Evolutionary conservation across 2,888 invertebrate species (phyloP), one percentile per base, ranked within the genome.

Genomic region (Cheilosia pagana): DNA sequence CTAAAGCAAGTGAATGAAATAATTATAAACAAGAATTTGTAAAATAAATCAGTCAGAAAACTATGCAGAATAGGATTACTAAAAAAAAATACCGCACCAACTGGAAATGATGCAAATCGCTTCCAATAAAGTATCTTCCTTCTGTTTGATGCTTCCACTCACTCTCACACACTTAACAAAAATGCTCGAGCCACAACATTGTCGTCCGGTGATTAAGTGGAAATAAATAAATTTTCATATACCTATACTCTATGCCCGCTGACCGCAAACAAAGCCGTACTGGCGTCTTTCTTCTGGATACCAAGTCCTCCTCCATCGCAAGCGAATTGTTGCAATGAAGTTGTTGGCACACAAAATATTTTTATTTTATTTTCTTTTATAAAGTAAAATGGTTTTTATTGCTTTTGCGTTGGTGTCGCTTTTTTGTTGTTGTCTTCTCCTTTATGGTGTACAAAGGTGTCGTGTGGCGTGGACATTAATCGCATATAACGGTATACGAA

Each of bases 251-350:
- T n/a, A n/a, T n/a, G 10, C n/a, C 2, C 8, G n/a, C 21, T 79
- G 55, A 67, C 62, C 77, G 43, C 67, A 72, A 72, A 72, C 60
- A 59, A 67, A 82, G 59, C 48, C 67, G 55, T 19, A 57, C 48
- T 60, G 62, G 21, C 50, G 41, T 63, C 59, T 53, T 53, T 41
- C 23, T 57, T 57, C 35, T 31, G 39, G 43, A 35, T 50, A 62
- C 55, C 53, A 39, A 23, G 35, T 45, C 59, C 59, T 23, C 23
- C 31, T 1, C 50, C 23, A 5, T 14, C 12, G 21, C 43, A 70
- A 65, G 81, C 65, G 63, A 72, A 71, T 78, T 82, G 39, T 74
- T 71, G 70, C 81, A 85, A 85, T 76, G 81, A 81, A 81, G 81
- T 72, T 85, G 85, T 81, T 85, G 85, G 85, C 75, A 85, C 52